Base-by-base conservation (phyloP, 2,797 vertebrate species). In the Typhlichthys eigenmanni region DNA sequence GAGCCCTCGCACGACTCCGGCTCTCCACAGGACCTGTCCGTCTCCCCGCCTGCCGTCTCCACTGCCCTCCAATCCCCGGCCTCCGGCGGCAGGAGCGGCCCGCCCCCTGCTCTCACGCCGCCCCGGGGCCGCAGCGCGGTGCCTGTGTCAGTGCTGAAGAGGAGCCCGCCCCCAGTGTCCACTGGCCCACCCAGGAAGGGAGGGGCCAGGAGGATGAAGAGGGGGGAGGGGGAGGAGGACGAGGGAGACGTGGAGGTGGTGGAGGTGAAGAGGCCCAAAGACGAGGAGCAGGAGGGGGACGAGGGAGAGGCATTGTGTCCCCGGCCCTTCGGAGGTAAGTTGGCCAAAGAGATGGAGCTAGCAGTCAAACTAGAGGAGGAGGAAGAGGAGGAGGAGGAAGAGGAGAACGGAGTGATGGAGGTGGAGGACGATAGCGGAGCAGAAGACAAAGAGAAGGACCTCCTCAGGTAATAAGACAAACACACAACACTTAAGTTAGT, bases 371-470 rank as follows among this genome's bases (percentile, higher is more conserved):
- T 81, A 64, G 76, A 74, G n/a, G 83, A 83, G 14, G 80, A 79
- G 3, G 72, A 79, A 0, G 78, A 79, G 9, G 83, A 88, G 6
- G 74, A 87, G 0, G 86, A 85, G 1, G 79, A 84, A 6, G 80
- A 77, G 4, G 88, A 90, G n/a, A 88, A 85, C 24, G 82, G 75
- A 53, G 84, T 80, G 58, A 85, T 85, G 82, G 91, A 93, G 55
- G 73, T 83, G n/a, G 89, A 93, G 7, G 90, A 91, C 50, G 92
- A 93, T 59, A 93, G 92, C 53, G 91, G 90, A 51, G 55, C 80
- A 0, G 92, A 94, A 55, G 92, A 92, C 46, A 93, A 93, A 60
- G 90, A 90, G 13, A 92, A 85, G 19, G 91, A 90, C 58, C 61
- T 92, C 49, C 78, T 90, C 38, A 91, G 91, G 92, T 93, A 84